These are phyloP conservation scores for Octonoba sinensis DNA, from an alignment of 2,888 invertebrate genomes.

Conservation along the genomic window DNA sequence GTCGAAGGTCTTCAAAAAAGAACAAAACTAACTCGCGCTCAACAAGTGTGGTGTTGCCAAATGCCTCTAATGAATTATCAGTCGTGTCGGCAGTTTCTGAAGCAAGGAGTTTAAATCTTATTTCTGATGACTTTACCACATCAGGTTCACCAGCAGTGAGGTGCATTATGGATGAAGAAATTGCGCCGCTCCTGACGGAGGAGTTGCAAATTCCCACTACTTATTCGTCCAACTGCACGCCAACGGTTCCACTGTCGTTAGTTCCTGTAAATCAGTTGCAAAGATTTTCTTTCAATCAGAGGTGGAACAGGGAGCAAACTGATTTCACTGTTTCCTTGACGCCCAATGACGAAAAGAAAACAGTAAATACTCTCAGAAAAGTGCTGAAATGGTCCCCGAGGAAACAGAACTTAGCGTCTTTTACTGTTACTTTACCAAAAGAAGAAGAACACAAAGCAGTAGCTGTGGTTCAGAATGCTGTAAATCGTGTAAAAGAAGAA, in stretches of 20 bases:
- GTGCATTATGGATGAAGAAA: background rate
- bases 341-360: slow-evolving; percentile 30
- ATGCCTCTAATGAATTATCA: too few species aligned
- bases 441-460: slow-evolving; percentile 37
- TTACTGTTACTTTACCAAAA: slow-evolving; percentile 24
- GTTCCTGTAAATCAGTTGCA: too few species aligned
- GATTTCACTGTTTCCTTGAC: slow-evolving; percentile 20
- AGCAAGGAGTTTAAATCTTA: too few species aligned
- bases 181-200: background rate
- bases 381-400: slow-evolving; percentile 42
- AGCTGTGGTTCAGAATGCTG: slow-evolving; percentile 50
- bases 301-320: background rate
- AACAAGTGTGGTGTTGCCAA: background rate
- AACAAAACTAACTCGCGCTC: background rate
- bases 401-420: slow-evolving; percentile 26
- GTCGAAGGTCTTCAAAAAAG: background rate
- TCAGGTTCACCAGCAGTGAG: background rate
- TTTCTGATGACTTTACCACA: too few species aligned
- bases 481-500: slow-evolving; percentile 51
- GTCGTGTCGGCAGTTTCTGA: too few species aligned
- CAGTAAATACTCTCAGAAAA: slow-evolving; percentile 16
- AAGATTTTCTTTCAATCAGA: too few species aligned
- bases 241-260: too few species aligned
- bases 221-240: too few species aligned
- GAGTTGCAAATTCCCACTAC: background rate